These are phyloP conservation scores for Eupithecia insigniata DNA, from an alignment of 2,888 invertebrate species.

Conservation along the genomic window DNA sequence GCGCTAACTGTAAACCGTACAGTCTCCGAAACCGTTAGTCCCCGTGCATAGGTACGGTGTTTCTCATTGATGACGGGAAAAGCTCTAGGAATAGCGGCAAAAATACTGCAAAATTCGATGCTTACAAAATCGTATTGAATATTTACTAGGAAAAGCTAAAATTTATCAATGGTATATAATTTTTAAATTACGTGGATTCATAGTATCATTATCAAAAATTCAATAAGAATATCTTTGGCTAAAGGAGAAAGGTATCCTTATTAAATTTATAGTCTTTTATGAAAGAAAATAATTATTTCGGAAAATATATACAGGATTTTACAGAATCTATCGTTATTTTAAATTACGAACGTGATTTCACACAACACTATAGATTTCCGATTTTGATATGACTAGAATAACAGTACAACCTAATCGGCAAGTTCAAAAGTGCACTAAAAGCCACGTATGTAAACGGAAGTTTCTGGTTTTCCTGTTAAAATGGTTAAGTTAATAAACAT, in stretches of 20 bases:
- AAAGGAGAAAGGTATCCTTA: neutral
- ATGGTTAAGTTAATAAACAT: slow-evolving; percentile 79
- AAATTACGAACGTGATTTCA: neutral
- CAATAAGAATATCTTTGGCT: too few species aligned
- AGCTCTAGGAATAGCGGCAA: neutral
- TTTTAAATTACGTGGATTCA: too few species aligned
- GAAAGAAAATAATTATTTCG: neutral
- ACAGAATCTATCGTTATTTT: too few species aligned
- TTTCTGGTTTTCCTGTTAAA: slow-evolving; percentile 73
- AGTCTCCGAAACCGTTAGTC: slow-evolving; percentile 76
- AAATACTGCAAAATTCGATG: neutral
- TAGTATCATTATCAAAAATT: too few species aligned
- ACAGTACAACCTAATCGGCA: slow-evolving; percentile 20
- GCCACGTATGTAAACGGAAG: slow-evolving; percentile 67
- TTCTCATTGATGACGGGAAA: slow-evolving; percentile 6
- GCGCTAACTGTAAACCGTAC: slow-evolving; percentile 74
- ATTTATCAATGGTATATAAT: neutral
- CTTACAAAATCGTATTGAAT: neutral
- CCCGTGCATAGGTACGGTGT: slow-evolving; percentile 25
- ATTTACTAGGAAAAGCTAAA: neutral
- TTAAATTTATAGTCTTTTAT: neutral
- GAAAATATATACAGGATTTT: neutral
- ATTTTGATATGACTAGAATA: neutral
- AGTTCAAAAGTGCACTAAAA: slow-evolving; percentile 53
- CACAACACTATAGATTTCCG: neutral